Conservation (phyloP, 2,888 invertebrate genomes). For the Troides aeacus region DNA sequence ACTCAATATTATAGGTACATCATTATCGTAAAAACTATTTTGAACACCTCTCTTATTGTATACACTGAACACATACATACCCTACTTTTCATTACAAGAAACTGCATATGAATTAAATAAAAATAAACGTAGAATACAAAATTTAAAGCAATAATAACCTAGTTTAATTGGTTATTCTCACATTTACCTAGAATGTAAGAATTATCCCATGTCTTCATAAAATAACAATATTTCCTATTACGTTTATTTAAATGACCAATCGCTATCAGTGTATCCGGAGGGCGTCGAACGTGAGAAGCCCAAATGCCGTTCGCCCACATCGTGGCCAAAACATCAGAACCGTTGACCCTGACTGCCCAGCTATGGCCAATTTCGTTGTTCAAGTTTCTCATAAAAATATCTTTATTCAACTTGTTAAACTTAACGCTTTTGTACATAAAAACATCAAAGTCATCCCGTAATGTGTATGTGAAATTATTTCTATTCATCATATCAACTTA, state of each 20-base stretch:
- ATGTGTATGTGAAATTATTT: background rate
- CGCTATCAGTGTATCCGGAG: conserved; percentile 47
- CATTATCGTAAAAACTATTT: no score
- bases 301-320: conserved; percentile 72
- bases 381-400: conserved; percentile 13
- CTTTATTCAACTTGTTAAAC: background rate
- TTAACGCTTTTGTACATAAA: background rate
- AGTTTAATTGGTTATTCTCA: no score
- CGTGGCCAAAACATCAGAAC: conserved; percentile 52
- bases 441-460: background rate
- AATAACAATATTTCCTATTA: conserved; percentile 56
- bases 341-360: conserved; percentile 58
- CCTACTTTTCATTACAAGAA: background rate
- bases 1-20: no score
- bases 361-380: conserved; percentile 37
- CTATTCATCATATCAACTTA: background rate
- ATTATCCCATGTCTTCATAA: background rate
- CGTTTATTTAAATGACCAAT: conserved; percentile 56
- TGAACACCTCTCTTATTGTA: no score
- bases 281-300: conserved; percentile 49
- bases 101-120: background rate
- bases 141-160: no score
- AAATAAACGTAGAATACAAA: no score
- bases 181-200: background rate
- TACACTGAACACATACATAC: no score